Evolutionary conservation across 1,140 invertebrate species (phyloP), one percentile per base, ranked within the genome.

Genomic region (Drosophila oshimai): DNA sequence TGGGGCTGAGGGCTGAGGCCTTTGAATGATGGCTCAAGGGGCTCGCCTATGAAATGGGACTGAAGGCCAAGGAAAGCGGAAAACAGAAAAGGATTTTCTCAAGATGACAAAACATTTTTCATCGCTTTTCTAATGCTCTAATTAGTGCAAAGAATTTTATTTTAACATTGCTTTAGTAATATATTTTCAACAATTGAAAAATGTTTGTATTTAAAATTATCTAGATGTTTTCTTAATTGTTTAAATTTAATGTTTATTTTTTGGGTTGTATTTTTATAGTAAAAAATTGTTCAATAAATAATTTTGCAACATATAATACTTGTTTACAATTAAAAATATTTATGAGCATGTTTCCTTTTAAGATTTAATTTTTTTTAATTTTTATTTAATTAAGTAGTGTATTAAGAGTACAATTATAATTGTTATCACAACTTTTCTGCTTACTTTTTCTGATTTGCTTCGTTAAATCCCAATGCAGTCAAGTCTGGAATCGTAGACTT

Each of bases 11-110:
- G 72, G 39, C 33, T 31, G 29, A 51, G 69, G 20, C 50, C 44
- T 58, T 74, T 68, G 71, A 75, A 64, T 64, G 64, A 78, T 61
- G 71, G 41, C 53, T 47, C 18, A n/a, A n/a, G 42, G 34, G 28
- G 51, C 15, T 29, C 20, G 37, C 29, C 17, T 17, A 41, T 17
- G 36, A 58, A 28, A 7, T 12, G 2, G 34, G 36, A 26, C n/a
- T 41, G 26, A 33, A 41, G 28, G 2, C 2, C 13, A 24, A 50
- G n/a, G 17, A 20, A 36, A 61, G n/a, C n/a, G n/a, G n/a, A 31
- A 0, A 33, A 0, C 28, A 29, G 29, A 2, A 50, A 50, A 44
- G 18, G 67, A 54, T 41, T 70, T 70, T 24, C 10, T 12, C 28
- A 39, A 51, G 53, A 47, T 17, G 31, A 6, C 18, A 61, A 17